phyloP scores from a whole-genome alignment of 30 jellyfish, hydroid and myxozoan species.

The Aurelia sp. region DNA sequence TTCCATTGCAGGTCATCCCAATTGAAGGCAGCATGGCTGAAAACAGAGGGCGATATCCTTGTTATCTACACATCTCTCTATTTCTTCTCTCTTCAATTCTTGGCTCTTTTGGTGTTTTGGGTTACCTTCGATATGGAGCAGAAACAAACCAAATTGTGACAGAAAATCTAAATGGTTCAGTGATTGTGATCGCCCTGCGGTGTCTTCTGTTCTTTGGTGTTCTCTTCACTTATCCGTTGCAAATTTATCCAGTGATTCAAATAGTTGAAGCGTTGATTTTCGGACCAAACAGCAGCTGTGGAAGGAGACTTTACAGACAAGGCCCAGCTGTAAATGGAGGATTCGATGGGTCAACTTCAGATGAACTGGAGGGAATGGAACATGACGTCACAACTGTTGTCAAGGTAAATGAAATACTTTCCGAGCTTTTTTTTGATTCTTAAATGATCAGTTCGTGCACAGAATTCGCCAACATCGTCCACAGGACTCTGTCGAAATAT shows the following conservation, averaged over 20 bases:
- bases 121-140: conserved; percentile 89
- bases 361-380: conserved; percentile 2
- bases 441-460: too few relatives aligned
- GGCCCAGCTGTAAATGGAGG: conserved; percentile 34
- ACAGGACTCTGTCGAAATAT: too few relatives aligned
- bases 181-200: conserved; percentile 77
- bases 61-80: conserved; percentile 88
- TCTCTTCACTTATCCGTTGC: conserved; percentile 95
- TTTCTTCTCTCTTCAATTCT: conserved; percentile 70
- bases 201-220: conserved; percentile 91
- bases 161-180: conserved; percentile 72
- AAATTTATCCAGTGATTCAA: conserved; percentile 93
- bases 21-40: conserved; percentile 99
- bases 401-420: background rate
- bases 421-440: too few relatives aligned
- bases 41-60: conserved; percentile 89
- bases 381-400: background rate
- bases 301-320: conserved; percentile 19
- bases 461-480: too few relatives aligned
- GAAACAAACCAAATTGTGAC: conserved; percentile 95
- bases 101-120: conserved; percentile 91
- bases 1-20: conserved; percentile 86
- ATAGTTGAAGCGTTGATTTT: conserved; percentile 75
- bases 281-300: conserved; percentile 49
- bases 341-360: conserved; percentile 10